These are phyloP conservation scores for Phaethornis superciliosus DNA, from an alignment of 2,113 vertebrate species.

Conservation along the genomic window DNA sequence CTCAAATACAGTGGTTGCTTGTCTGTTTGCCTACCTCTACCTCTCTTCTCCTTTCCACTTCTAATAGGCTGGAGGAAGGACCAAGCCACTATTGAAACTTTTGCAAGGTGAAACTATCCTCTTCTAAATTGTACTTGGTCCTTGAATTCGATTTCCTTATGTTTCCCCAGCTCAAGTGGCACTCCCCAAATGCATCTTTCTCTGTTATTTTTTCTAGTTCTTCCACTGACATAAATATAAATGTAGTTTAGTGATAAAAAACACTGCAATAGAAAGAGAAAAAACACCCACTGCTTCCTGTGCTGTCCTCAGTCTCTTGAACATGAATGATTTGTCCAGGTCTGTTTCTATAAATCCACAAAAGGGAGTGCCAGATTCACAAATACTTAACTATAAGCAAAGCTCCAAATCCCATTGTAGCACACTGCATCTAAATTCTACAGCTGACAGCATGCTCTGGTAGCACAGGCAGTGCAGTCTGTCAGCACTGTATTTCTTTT, in stretches of 20 bases:
- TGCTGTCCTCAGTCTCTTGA: neutral
- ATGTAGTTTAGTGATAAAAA: neutral
- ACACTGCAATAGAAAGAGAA: neutral
- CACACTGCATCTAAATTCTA: neutral
- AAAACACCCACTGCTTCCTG: fast-evolving
- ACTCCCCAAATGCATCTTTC: neutral
- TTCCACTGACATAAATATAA: neutral
- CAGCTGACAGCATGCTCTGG: neutral
- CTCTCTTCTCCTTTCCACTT: neutral
- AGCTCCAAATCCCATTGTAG: neutral
- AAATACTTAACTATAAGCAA: neutral
- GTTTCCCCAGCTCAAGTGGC: neutral
- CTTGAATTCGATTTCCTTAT: neutral
- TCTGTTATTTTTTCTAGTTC: neutral
- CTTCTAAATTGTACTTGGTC: neutral
- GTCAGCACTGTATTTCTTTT: neutral
- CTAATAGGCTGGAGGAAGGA: neutral
- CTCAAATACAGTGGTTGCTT: neutral
- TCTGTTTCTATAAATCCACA: neutral
- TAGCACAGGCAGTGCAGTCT: neutral
- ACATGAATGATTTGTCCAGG: neutral
- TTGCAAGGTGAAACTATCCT: neutral
- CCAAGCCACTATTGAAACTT: neutral
- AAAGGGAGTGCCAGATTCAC: neutral
- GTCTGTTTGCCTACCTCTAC: neutral